phyloP scores from a whole-genome alignment of 2,888 invertebrate genomes.

The Lasioglossum leucozonium region DNA sequence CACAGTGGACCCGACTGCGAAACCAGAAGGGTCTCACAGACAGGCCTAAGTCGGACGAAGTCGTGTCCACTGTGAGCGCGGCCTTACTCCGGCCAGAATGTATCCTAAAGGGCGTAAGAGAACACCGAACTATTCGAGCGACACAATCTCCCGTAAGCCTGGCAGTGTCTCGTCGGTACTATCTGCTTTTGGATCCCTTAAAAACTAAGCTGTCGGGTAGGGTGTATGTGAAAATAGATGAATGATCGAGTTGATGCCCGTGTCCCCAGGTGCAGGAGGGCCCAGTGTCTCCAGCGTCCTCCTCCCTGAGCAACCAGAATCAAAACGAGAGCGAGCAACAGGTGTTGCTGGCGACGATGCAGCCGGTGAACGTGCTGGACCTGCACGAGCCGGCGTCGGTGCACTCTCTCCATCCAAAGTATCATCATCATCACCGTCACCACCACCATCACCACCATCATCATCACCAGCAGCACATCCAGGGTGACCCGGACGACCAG shows the following conservation, averaged over 20 bases:
- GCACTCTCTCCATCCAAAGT: constrained; percentile 86
- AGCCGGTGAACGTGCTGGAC: constrained; percentile 93
- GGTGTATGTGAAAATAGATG: neutral
- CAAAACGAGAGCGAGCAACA: constrained; percentile 83
- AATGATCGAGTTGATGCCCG: neutral
- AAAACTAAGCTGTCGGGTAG: too few relatives aligned
- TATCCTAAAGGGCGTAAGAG: too few relatives aligned
- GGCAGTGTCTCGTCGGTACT: too few relatives aligned
- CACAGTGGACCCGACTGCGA: too few relatives aligned
- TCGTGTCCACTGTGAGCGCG: too few relatives aligned
- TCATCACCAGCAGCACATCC: constrained; percentile 75
- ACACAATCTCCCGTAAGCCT: too few relatives aligned
- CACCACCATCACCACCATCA: constrained; percentile 86
- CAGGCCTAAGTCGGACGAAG: too few relatives aligned
- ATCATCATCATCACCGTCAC: constrained; percentile 86
- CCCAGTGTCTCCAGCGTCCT: constrained; percentile 83
- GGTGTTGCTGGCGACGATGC: constrained; percentile 92
- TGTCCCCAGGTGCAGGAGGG: constrained; percentile 79
- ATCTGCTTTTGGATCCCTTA: too few relatives aligned
- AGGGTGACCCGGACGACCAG: constrained; percentile 84
- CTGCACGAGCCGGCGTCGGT: constrained; percentile 88
- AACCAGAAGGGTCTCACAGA: too few relatives aligned
- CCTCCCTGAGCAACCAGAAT: constrained; percentile 83
- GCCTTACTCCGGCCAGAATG: too few relatives aligned
- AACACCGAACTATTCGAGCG: too few relatives aligned